Percentiles rank a stretch among this genome's conserved stretches.
These are phyloP conservation scores for honey bee (Apis mellifera) DNA, from an alignment of 1,140 invertebrate genomes.

Conservation along the genomic window Amel_HAv3.1 CM009944.2:6658501-6659000, in stretches of 20 bases:
- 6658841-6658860: constrained; percentile 47
- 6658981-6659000: constrained; percentile 82
- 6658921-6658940: constrained; percentile 74
- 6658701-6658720: constrained; percentile 2
- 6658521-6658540: too few species aligned
- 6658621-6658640: constrained; percentile 31
- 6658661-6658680: background rate
- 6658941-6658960: constrained; percentile 79
- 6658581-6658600: constrained; percentile 33
- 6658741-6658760: background rate
- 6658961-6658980: constrained; percentile 84
- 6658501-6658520: too few species aligned
- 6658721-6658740: background rate
- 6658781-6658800: background rate
- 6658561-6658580: constrained; percentile 21
- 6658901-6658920: constrained; percentile 73
- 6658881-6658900: constrained; percentile 55
- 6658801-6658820: constrained; percentile 41
- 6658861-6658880: constrained; percentile 21
- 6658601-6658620: background rate
- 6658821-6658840: constrained; percentile 42
- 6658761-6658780: background rate
- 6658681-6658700: constrained; percentile 2
- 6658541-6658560: background rate
- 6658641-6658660: constrained; percentile 19